Conservation (phyloP, 2,888 invertebrate species). For the Trichacis sp. region DNA sequence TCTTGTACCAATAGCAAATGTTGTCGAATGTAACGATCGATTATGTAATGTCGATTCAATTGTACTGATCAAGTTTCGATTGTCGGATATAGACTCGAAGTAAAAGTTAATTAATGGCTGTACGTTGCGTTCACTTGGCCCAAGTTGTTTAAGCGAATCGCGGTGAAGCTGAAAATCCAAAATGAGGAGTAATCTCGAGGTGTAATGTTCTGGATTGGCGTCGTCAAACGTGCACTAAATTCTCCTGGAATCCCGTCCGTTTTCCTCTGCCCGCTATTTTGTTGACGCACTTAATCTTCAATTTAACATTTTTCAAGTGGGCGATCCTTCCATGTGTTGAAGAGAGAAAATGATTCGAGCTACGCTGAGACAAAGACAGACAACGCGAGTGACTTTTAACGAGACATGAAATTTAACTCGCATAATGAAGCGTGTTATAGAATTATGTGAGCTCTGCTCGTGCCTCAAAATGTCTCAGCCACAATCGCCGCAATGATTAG, state of each 20-base stretch:
- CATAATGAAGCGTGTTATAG: conserved; percentile 26
- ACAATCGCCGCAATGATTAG: neutral
- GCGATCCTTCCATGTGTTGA: neutral
- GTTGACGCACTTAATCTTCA: neutral
- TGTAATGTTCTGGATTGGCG: neutral
- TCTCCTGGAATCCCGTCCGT: neutral
- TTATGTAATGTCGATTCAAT: too few species aligned
- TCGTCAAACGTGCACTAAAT: neutral
- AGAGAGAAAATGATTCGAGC: neutral
- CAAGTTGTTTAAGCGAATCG: neutral
- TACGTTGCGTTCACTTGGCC: neutral
- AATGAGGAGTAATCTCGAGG: neutral
- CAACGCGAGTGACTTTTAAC: conserved; percentile 19
- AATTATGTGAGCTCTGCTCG: conserved; percentile 18
- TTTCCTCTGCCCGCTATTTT: neutral
- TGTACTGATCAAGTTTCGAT: neutral
- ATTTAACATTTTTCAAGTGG: neutral
- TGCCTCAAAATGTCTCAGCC: conserved; percentile 7
- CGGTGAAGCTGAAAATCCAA: neutral
- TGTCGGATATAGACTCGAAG: neutral
- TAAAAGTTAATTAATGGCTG: neutral
- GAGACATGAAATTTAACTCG: conserved; percentile 29
- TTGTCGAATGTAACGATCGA: too few species aligned
- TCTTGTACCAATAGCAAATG: neutral
- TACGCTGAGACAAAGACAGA: conserved; percentile 12